Evolutionary conservation across 2,797 vertebrate species (phyloP).

Genomic region (Sarcophilus harrisii): DNA sequence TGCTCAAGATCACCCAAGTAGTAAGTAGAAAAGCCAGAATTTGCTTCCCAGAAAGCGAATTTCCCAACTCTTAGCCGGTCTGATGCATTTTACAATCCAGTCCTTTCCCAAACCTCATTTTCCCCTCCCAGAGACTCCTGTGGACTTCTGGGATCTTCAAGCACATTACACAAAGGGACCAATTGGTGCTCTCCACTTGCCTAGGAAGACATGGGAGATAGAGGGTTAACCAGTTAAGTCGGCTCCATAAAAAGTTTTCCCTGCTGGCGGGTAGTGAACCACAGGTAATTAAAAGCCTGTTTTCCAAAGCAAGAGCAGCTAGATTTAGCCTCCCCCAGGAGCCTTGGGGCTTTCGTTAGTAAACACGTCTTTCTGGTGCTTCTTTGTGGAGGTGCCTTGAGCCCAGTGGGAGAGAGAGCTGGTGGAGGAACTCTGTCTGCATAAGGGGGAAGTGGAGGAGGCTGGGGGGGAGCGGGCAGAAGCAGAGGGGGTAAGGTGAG

Average conservation of each 20-base stretch:
- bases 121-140: neutral
- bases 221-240: slow-evolving; percentile 40
- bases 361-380: slow-evolving; percentile 63
- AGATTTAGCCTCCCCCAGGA: slow-evolving; percentile 65
- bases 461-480: neutral
- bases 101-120: slow-evolving; percentile 19
- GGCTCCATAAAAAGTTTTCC: slow-evolving; percentile 36
- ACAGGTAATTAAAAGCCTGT: slow-evolving; percentile 67
- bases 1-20: neutral
- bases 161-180: neutral
- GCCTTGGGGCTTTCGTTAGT: slow-evolving; percentile 55
- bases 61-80: neutral
- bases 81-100: neutral
- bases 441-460: neutral
- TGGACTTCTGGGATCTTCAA: neutral
- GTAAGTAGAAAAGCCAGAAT: neutral
- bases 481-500: neutral
- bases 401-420: neutral
- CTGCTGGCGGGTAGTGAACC: slow-evolving; percentile 21
- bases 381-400: slow-evolving; percentile 27
- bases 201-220: neutral
- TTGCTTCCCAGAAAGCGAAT: neutral
- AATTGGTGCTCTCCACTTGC: neutral
- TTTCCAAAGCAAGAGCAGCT: slow-evolving; percentile 65
- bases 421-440: neutral